These are phyloP conservation scores for Mercenaria mercenaria DNA, from an alignment of 1,140 invertebrate species.

Conservation along the genomic window DNA sequence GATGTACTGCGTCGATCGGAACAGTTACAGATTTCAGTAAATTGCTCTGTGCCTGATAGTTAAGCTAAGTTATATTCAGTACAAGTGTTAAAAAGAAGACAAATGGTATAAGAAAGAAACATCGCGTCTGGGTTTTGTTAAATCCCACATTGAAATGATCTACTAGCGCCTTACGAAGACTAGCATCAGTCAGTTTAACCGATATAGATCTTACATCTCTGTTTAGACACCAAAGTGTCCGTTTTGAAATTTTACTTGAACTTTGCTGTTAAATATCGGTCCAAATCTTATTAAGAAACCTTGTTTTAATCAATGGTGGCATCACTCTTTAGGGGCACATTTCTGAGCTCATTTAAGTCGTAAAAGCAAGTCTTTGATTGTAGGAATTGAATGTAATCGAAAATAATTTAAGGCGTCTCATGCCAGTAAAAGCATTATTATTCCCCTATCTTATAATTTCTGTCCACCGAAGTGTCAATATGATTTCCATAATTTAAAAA, in stretches of 20 bases:
- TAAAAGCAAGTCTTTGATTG: not conserved
- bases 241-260: not conserved
- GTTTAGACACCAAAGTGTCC: not conserved
- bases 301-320: not conserved
- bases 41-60: not conserved
- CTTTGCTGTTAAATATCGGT: not conserved
- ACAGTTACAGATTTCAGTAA: not conserved
- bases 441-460: not conserved
- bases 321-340: not conserved
- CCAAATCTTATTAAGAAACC: conserved; percentile 15
- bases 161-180: no score
- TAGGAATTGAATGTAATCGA: not conserved
- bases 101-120: conserved; percentile 35
- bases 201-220: not conserved
- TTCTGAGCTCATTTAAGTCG: not conserved
- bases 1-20: not conserved
- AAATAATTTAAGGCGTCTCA: not conserved
- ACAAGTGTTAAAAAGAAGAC: conserved; percentile 32
- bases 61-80: not conserved
- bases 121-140: no score
- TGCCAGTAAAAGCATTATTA: not conserved
- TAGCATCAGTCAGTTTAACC: not conserved
- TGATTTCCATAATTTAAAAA: no score
- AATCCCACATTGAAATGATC: no score
- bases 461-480: not conserved